Evolutionary conservation across 2,888 invertebrate species (phyloP).

Genomic region (Oxyscelio sp.): DNA sequence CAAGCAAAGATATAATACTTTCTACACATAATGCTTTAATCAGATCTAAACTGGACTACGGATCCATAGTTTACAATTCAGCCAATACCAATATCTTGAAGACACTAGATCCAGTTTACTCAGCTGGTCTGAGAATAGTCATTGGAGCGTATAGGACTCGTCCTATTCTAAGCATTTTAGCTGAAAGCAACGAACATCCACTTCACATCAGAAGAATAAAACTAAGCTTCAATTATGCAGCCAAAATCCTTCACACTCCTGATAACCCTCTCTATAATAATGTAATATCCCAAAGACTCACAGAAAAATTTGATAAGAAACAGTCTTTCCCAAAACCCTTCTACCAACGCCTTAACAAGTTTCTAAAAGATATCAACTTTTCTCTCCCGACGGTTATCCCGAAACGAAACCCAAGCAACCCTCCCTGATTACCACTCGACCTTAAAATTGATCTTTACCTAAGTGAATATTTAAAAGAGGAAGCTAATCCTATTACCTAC

Average conservation of each 20-base stretch:
- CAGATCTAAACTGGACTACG: constrained; percentile 68
- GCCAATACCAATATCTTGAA: background rate
- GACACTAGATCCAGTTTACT: background rate
- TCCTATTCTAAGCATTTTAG: background rate
- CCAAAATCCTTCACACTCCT: background rate
- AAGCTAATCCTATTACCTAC: constrained; percentile 1
- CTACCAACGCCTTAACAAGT: background rate
- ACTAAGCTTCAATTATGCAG: background rate
- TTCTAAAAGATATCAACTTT: background rate
- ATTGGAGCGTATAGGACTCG: constrained; percentile 7
- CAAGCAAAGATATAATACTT: constrained; percentile 35
- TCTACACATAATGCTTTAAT: constrained; percentile 48
- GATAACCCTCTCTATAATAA: background rate
- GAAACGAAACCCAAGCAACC: background rate
- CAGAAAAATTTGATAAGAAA: background rate
- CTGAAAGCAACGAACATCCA: constrained; percentile 2
- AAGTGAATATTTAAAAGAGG: background rate
- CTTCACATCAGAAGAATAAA: background rate
- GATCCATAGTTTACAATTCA: background rate
- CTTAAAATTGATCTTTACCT: background rate
- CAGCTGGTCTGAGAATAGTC: background rate
- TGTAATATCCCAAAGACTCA: background rate
- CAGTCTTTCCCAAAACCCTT: constrained; percentile 2
- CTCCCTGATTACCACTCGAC: background rate
- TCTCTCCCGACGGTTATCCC: background rate